Evolutionary conservation across 1,140 invertebrate species (phyloP).

Genomic region (Drosophila littoralis): DNA sequence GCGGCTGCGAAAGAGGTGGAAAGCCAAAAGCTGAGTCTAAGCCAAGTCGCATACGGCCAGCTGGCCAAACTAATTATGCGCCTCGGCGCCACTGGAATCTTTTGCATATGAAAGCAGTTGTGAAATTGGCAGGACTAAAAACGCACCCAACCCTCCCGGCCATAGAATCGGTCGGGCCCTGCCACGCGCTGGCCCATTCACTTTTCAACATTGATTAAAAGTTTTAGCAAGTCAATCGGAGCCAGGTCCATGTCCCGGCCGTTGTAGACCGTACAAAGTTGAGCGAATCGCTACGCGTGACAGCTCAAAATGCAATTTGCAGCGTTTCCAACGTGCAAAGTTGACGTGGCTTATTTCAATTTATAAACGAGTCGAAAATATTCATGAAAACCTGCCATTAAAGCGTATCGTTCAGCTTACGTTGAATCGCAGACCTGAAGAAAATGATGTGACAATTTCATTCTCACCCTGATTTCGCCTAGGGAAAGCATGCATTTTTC

Average conservation of each 20-base stretch:
- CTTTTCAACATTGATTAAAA: conserved; percentile 52
- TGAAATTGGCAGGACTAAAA: conserved; percentile 56
- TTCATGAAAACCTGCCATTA: conserved; percentile 21
- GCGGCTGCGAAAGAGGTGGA: not conserved
- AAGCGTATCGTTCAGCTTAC: no score
- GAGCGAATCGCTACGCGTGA: conserved; percentile 41
- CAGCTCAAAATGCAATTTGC: conserved; percentile 75
- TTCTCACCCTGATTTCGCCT: not conserved
- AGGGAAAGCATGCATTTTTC: no score
- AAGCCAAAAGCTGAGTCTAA: conserved; percentile 6
- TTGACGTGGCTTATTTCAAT: conserved; percentile 49
- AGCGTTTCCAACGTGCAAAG: conserved; percentile 52
- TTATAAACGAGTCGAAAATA: conserved; percentile 52
- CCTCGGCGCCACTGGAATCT: conserved; percentile 59
- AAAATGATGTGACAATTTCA: not conserved
- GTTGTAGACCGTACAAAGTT: conserved; percentile 10
- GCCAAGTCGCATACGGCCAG: conserved; percentile 8
- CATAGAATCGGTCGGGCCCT: not conserved
- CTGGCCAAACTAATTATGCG: conserved; percentile 76
- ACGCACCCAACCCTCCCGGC: not conserved
- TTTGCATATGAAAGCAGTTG: conserved; percentile 78
- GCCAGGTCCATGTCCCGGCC: not conserved
- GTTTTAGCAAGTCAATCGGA: conserved; percentile 50
- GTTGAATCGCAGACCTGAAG: no score
- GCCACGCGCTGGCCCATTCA: conserved; percentile 6